Base-by-base conservation (phyloP, 2,888 invertebrate species). In the Phortica magna region DNA sequence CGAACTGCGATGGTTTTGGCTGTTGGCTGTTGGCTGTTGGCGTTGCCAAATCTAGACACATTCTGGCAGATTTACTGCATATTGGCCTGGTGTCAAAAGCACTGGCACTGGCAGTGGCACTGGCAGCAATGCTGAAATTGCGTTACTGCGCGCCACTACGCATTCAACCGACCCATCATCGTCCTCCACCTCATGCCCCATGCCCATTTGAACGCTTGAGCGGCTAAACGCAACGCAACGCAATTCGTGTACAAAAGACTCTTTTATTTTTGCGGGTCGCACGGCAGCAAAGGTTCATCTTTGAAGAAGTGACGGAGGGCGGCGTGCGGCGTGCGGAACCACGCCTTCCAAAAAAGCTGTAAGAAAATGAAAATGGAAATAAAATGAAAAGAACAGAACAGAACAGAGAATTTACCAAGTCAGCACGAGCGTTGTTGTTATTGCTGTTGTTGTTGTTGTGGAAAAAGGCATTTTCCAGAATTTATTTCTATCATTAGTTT, bases 61-160 rank as follows among this genome's bases (percentile, higher is more conserved):
- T 89, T 83, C 89, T 87, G 89, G 88, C 88, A 90, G 90, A 91
- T 91, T 91, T 91, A 91, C 91, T 91, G 91, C 91, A 91, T 91
- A 91, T 91, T 91, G 91, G 91, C 89, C 90, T 83, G 89, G 88
- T 90, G 90, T 91, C 91, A 91, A 90, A 90, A 89, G 85, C 90
- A 90, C 84, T 81, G 17, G 17, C 59, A 59, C 12, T 9, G n/a
- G 14, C 59, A 67, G n/a, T 22, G 48, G 53, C 22, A 70, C 14
- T 14, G 31, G 53, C 48, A 70, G 22, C 53, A 65, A 19, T 9
- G 59, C 17, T 19, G 59, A 59, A 59, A 59, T 59, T 59, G 59
- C 59, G 59, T 59, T 59, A 59, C n/a, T 59, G 59, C 59, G 59
- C n/a, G 6, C 2, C 7, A 59, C 59, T 59, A 7, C 59, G 59